Percentiles rank a stretch among this genome's conserved stretches.
Conservation (phyloP, 2,888 invertebrate genomes). For the Stegana nigrithorax region DNA sequence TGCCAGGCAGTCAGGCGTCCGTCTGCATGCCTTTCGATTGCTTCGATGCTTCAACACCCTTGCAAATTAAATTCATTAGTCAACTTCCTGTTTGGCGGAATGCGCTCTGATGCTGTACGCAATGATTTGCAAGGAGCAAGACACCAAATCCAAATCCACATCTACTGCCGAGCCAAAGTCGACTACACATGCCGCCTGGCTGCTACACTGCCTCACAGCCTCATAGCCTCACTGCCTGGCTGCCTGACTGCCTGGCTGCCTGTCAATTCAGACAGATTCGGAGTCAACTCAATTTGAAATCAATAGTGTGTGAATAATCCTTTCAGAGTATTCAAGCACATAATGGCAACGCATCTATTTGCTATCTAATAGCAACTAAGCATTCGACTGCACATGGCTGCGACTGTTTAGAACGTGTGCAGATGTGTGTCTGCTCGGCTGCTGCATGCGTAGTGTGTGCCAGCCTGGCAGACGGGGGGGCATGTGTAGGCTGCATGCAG, state of each 20-base stretch:
- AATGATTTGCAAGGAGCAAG: background rate
- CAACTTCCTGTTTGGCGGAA: conserved; percentile 55
- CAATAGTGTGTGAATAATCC: conserved; percentile 69
- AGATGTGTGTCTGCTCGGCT: background rate
- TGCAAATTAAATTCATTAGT: conserved; percentile 66
- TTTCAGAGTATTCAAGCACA: conserved; percentile 42
- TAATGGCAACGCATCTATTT: conserved; percentile 16
- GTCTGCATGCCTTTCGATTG: background rate
- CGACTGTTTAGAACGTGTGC: background rate
- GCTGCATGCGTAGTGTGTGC: background rate
- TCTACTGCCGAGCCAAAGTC: no score
- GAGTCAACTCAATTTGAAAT: conserved; percentile 69
- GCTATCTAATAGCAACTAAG: background rate
- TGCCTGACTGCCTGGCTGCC: conserved; percentile 37
- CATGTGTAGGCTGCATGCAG: background rate
- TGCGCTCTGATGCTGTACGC: conserved; percentile 1
- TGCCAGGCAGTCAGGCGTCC: background rate
- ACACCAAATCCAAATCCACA: no score
- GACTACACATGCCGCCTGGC: no score
- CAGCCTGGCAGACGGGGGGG: no score
- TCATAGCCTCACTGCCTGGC: conserved; percentile 39
- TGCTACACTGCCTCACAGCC: no score
- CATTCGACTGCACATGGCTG: background rate
- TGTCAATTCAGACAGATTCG: conserved; percentile 67
- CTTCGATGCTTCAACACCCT: conserved; percentile 64